Base-by-base conservation (phyloP, 2,888 invertebrate genomes). In the Dermolepida albohirtum region DNA sequence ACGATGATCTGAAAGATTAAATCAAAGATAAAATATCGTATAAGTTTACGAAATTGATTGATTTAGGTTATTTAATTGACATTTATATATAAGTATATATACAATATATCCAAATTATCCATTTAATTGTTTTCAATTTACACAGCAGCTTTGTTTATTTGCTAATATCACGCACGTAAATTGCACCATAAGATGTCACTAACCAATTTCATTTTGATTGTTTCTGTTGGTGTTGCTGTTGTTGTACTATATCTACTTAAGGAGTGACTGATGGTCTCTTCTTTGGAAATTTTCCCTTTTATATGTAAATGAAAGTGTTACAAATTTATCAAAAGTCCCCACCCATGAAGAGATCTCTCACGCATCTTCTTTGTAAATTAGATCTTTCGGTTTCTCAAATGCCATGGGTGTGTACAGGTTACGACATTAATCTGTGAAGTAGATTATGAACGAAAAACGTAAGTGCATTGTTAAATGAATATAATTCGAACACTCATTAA, bases 1-100 rank as follows among this genome's bases (percentile, higher is more conserved):
- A 68, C 72, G 65, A 76, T 66, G 41, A 75, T 65, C 76, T 75
- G 70, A 50, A 71, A 70, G 39, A 47, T 50, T 1, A 34, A 10
- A 34, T 34, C 34, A 59, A 59, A 44, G 10, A 27, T 29, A 44
- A 16, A 47, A 51, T 34, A 6, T 43, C 14, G 8, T 14, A 47
- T 47, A 14, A 8, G 14, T 17, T 1, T 34, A 34, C 1, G 10
- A 34, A 34, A 10, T 34, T 10, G 34, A 34, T 34, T 34, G 34
- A 34, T 34, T 34, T 34, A 6, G 34, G 34, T 34, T 34, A 34
- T 34, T 29, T 1, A 34, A 34, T 34, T 5, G 34, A 34, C 10
- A 14, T 12, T n/a, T 52, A 52, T 22, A 54, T 27, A 39, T 40
- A 54, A 34, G n/a, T n/a, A n/a, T n/a, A n/a, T n/a, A n/a, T n/a